Conservation (phyloP, 2,888 invertebrate genomes). For the Tanytarsus gracilentus region DNA sequence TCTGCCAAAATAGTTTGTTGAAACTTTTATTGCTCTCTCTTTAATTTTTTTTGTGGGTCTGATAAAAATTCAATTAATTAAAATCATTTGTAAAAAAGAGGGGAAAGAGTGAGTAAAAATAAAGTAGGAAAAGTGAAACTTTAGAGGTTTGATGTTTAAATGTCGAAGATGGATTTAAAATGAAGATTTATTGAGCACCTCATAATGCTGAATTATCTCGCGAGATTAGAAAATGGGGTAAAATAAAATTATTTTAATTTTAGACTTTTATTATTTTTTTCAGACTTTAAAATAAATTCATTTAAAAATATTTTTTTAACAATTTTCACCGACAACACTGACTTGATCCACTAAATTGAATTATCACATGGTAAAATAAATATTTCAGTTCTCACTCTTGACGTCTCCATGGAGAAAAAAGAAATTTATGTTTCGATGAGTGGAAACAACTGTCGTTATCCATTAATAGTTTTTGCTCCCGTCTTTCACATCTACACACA, state of each 20-base stretch:
- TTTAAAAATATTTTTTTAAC: neutral
- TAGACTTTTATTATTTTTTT: too few species aligned
- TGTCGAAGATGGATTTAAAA: neutral
- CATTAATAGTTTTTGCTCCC: constrained; percentile 12
- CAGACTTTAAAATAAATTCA: neutral
- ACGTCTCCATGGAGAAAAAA: neutral
- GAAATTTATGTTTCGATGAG: constrained; percentile 23
- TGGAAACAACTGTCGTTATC: constrained; percentile 24
- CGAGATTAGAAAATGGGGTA: too few species aligned
- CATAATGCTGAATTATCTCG: too few species aligned
- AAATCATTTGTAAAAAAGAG: neutral
- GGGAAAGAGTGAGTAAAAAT: too few species aligned
- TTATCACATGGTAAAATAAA: too few species aligned
- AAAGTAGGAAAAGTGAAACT: neutral
- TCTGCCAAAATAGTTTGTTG: constrained; percentile 3
- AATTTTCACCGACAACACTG: too few species aligned
- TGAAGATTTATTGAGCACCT: constrained; percentile 14
- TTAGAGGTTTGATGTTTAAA: neutral
- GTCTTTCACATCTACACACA: too few species aligned
- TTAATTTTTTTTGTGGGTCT: neutral
- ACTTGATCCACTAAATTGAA: too few species aligned
- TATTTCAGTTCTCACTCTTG: too few species aligned
- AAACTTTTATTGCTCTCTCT: constrained; percentile 21
- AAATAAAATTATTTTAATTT: too few species aligned
- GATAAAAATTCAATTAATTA: neutral